A percentile compares a stretch with the other conserved stretches of the same genome.
Conservation (phyloP, 2,888 invertebrate genomes). For the Ennomos quercinarius region DNA sequence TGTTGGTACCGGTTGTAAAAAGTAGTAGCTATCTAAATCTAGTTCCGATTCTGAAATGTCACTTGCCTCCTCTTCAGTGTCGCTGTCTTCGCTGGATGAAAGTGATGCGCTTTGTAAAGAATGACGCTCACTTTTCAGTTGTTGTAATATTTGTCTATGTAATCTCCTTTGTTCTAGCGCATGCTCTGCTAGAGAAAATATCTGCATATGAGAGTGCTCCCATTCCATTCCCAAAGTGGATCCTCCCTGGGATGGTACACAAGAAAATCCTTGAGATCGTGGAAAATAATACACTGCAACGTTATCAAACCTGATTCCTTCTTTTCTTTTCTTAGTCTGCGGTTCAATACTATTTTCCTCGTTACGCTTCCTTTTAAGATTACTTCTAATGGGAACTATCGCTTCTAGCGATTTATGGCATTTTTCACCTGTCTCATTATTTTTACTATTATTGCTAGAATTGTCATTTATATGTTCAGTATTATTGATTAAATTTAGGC, state of each 20-base stretch:
- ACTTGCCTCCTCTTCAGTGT: conserved; percentile 93
- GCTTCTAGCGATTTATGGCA: conserved; percentile 44
- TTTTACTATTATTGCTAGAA: conserved; percentile 37
- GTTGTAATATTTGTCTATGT: conserved; percentile 92
- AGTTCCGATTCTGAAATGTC: conserved; percentile 93
- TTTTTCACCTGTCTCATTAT: conserved; percentile 43
- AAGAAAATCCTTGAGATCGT: conserved; percentile 95
- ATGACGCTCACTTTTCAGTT: conserved; percentile 89
- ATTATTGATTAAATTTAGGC: conserved; percentile 45
- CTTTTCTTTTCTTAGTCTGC: conserved; percentile 88
- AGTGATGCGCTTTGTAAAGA: conserved; percentile 81
- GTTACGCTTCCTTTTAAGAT: conserved; percentile 87
- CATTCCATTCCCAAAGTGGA: conserved; percentile 97
- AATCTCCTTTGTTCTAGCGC: conserved; percentile 94
- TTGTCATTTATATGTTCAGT: conserved; percentile 43
- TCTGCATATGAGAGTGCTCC: conserved; percentile 88
- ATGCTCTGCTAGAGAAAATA: conserved; percentile 94
- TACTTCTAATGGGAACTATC: conserved; percentile 80
- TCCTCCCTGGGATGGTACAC: conserved; percentile 95
- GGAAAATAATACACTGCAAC: conserved; percentile 98
- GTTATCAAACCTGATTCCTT: conserved; percentile 94
- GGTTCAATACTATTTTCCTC: conserved; percentile 74
- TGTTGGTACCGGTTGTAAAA: conserved; percentile 96
- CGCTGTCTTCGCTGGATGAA: conserved; percentile 93
- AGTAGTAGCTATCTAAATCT: conserved; percentile 95